These are phyloP conservation scores for Gibbula magus DNA, from an alignment of 2,888 invertebrate genomes.

Conservation along the genomic window DNA sequence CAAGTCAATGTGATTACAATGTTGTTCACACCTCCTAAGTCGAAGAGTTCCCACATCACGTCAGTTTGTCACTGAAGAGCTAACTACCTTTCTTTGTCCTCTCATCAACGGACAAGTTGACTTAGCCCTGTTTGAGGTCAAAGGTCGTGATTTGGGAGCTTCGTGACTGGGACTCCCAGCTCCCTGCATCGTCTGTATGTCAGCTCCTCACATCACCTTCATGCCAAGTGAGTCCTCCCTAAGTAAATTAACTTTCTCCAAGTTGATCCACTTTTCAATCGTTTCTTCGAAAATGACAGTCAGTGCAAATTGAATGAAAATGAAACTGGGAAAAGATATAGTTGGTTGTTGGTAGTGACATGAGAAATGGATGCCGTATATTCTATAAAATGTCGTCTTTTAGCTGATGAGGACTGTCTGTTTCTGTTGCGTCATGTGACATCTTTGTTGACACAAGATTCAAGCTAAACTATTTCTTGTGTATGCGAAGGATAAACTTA, in stretches of 20 bases:
- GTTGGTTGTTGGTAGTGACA: too few relatives aligned
- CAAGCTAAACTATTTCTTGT: too few relatives aligned
- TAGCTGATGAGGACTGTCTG: too few relatives aligned
- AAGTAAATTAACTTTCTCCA: not conserved
- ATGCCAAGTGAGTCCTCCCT: not conserved
- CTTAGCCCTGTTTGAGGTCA: constrained; percentile 2
- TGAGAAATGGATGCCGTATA: too few relatives aligned
- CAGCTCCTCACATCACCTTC: not conserved
- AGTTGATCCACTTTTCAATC: not conserved
- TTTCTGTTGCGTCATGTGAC: too few relatives aligned
- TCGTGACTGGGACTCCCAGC: not conserved
- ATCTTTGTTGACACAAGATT: too few relatives aligned
- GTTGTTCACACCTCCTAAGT: not conserved
- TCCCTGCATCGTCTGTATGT: not conserved
- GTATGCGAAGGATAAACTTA: too few relatives aligned
- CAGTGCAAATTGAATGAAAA: too few relatives aligned
- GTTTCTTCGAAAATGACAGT: too few relatives aligned
- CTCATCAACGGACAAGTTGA: not conserved
- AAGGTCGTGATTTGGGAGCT: not conserved
- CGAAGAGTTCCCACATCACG: not conserved
- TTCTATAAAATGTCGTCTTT: too few relatives aligned
- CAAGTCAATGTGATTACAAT: not conserved
- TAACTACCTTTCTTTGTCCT: not conserved
- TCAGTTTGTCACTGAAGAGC: not conserved
- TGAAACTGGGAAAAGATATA: too few relatives aligned